phyloP scores from a whole-genome alignment of 2,888 invertebrate species.

The Rhingia rostrata region DNA sequence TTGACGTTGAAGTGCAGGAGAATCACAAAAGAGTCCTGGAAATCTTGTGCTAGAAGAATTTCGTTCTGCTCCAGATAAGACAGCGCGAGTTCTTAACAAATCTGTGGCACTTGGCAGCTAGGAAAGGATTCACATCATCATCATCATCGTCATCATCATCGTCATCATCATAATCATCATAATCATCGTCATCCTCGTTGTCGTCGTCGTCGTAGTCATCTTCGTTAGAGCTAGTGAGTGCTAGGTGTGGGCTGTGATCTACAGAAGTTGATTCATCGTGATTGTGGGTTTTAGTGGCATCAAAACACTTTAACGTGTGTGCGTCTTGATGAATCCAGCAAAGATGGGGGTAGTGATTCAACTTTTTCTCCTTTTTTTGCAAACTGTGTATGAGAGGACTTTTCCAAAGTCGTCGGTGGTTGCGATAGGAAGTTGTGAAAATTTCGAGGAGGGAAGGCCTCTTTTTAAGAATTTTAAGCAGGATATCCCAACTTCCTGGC shows the following conservation, averaged over 20 bases:
- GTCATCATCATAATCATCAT: no score
- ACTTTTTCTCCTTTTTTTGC: constrained; percentile 14
- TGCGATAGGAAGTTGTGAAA: neutral
- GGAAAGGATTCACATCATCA: neutral
- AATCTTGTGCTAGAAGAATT: constrained; percentile 40
- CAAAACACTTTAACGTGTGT: constrained; percentile 11
- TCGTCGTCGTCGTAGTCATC: neutral
- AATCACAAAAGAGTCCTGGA: constrained; percentile 17
- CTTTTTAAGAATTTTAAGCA: neutral
- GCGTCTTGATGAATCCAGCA: constrained; percentile 29
- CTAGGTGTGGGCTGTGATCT: constrained; percentile 20
- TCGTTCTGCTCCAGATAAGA: constrained; percentile 62
- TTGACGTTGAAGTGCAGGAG: constrained; percentile 12
- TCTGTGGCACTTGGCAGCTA: constrained; percentile 55
- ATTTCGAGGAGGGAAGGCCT: neutral
- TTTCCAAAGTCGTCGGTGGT: neutral
- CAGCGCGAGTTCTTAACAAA: constrained; percentile 36
- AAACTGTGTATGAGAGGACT: neutral
- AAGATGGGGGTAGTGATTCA: constrained; percentile 28
- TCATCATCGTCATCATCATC: no score
- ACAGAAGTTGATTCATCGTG: constrained; percentile 54
- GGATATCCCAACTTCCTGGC: no score
- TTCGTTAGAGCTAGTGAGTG: constrained; percentile 15
- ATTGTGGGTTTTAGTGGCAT: constrained; percentile 38
- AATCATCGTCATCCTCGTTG: no score